Evolutionary conservation across 2,113 vertebrate genomes (phyloP).

Genomic region (Pseudorhombus dupliciocellatus): DNA sequence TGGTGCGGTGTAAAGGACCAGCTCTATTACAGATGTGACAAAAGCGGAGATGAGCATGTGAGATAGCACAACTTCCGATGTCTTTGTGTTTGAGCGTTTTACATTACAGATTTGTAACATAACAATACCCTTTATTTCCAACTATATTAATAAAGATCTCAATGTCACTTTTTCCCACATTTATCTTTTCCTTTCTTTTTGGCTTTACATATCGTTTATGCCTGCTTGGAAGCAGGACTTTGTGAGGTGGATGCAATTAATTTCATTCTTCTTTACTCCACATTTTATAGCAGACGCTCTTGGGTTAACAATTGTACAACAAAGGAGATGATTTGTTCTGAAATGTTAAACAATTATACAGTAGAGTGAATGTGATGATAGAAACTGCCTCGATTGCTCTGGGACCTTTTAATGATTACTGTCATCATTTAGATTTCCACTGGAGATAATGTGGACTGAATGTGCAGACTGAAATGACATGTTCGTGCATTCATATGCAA

Average conservation of each 20-base stretch:
- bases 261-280: background rate
- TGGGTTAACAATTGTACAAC: slow-evolving; percentile 51
- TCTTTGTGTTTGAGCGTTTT: background rate
- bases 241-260: background rate
- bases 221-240: background rate
- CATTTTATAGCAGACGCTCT: too few species aligned
- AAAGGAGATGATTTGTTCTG: slow-evolving; percentile 27
- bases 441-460: background rate
- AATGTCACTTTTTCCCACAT: background rate
- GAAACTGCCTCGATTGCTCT: background rate
- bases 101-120: too few species aligned
- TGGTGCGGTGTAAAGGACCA: background rate
- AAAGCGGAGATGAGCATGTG: background rate
- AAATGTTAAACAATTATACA: background rate
- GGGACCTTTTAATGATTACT: background rate
- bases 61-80: background rate
- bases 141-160: too few species aligned
- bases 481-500: background rate
- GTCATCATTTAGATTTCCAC: background rate
- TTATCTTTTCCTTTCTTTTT: background rate
- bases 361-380: background rate
- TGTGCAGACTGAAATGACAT: background rate
- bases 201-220: too few species aligned
- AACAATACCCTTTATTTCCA: too few species aligned
- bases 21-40: too few species aligned